These are phyloP conservation scores for Exephanes ischioxanthus DNA, from an alignment of 2,888 invertebrate species.

Conservation along the genomic window DNA sequence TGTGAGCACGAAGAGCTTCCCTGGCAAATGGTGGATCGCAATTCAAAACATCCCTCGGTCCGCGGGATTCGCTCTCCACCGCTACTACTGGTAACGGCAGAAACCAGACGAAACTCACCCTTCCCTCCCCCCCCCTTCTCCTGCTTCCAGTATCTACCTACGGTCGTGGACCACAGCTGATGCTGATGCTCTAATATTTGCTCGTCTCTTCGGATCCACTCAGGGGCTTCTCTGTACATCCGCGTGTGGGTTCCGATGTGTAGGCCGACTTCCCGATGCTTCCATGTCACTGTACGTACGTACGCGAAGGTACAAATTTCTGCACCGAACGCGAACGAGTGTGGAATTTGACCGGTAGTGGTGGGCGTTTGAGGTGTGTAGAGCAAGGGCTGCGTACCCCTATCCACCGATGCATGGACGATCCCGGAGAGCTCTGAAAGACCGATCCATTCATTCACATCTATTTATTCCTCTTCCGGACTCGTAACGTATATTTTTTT, in stretches of 20 bases:
- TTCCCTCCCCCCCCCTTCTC: background rate
- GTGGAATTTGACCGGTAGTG: background rate
- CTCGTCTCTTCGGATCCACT: slow-evolving; percentile 72
- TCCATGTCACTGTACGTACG: slow-evolving; percentile 14
- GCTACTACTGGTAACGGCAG: background rate
- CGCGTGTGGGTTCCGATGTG: slow-evolving; percentile 1
- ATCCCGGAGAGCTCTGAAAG: slow-evolving; percentile 39
- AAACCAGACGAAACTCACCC: slow-evolving; percentile 20
- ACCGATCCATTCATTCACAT: slow-evolving; percentile 58
- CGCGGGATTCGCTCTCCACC: slow-evolving; percentile 56
- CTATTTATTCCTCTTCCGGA: slow-evolving; percentile 45
- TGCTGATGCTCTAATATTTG: slow-evolving; percentile 73
- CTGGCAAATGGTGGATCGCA: slow-evolving; percentile 48
- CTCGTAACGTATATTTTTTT: slow-evolving; percentile 25
- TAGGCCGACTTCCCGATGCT: slow-evolving; percentile 55
- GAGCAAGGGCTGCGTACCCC: background rate
- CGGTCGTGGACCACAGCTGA: slow-evolving; percentile 65
- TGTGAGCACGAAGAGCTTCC: slow-evolving; percentile 11
- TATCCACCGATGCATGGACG: slow-evolving; percentile 4
- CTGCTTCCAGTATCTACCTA: slow-evolving; percentile 26
- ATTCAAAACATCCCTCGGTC: slow-evolving; percentile 65
- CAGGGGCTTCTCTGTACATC: slow-evolving; percentile 32
- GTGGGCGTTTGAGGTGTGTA: background rate
- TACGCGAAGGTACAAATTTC: background rate
- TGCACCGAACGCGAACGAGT: background rate